Evolutionary conservation across 2,888 invertebrate species (phyloP).

Genomic region (Drosophila fulvimacula): DNA sequence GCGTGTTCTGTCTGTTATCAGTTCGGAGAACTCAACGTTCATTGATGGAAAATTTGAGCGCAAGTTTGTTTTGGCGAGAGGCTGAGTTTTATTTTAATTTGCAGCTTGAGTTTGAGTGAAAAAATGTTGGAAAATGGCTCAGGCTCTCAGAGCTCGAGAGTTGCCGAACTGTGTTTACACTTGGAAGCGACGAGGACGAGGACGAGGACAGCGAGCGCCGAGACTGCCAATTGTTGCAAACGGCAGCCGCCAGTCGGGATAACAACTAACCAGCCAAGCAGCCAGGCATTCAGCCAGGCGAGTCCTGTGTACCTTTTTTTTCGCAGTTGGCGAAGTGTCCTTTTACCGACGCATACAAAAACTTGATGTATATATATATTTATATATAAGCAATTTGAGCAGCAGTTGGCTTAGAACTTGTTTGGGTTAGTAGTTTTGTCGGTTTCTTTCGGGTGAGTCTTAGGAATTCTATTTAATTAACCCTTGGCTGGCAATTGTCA

Average conservation of each 20-base stretch:
- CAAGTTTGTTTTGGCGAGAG: constrained; percentile 15
- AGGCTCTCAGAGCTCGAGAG: constrained; percentile 31
- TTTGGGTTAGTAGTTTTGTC: constrained; percentile 14
- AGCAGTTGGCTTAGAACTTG: constrained; percentile 49
- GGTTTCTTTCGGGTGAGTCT: constrained; percentile 23
- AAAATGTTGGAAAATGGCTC: constrained; percentile 39
- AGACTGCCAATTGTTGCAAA: constrained; percentile 82
- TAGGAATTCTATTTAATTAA: constrained; percentile 71
- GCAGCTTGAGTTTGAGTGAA: constrained; percentile 57
- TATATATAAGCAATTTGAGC: constrained; percentile 61
- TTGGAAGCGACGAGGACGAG: constrained; percentile 56
- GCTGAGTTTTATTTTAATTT: constrained; percentile 38
- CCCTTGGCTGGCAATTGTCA: constrained; percentile 56
- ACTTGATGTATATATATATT: constrained; percentile 55
- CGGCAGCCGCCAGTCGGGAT: constrained; percentile 41
- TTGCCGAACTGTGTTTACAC: constrained; percentile 67
- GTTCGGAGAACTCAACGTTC: constrained; percentile 67
- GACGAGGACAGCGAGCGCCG: constrained; percentile 35
- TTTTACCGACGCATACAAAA: constrained; percentile 8
- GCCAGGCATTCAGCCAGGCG: constrained; percentile 10
- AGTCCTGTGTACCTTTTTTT: constrained; percentile 51
- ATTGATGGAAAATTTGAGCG: constrained; percentile 75
- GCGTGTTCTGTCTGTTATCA: constrained; percentile 58
- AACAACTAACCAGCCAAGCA: constrained; percentile 32
- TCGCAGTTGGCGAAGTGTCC: constrained; percentile 9